These are phyloP conservation scores for Parapsyche elsis DNA, from an alignment of 1,140 invertebrate species.

Conservation along the genomic window DNA sequence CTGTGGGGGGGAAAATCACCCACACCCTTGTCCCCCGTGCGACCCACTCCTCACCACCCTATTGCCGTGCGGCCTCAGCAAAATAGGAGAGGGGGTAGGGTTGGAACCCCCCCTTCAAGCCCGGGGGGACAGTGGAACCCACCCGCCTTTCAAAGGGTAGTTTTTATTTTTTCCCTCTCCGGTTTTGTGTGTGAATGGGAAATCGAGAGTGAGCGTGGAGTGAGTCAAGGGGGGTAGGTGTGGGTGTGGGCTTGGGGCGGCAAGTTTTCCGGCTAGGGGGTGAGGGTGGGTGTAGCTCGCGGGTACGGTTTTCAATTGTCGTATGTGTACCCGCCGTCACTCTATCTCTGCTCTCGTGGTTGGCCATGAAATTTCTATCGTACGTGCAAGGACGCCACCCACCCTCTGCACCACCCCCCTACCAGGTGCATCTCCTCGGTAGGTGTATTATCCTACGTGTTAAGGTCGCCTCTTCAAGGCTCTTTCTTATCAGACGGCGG, in stretches of 20 bases:
- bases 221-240: background rate
- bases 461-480: too few species aligned
- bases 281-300: constrained; percentile 13
- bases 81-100: constrained; percentile 8
- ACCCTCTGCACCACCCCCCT: background rate
- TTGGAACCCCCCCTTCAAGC: constrained; percentile 46
- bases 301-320: constrained; percentile 8
- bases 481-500: too few species aligned
- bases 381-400: constrained; percentile 15
- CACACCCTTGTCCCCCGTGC: constrained; percentile 63
- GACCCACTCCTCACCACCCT: constrained; percentile 66
- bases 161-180: constrained; percentile 57
- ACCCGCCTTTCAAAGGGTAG: constrained; percentile 65
- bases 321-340: background rate
- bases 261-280: constrained; percentile 12
- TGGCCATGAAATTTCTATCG: constrained; percentile 22
- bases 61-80: constrained; percentile 61
- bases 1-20: constrained; percentile 56
- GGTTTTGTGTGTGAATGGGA: constrained; percentile 55
- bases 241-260: background rate
- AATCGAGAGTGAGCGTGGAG: constrained; percentile 41
- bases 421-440: background rate
- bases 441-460: background rate
- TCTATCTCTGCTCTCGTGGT: background rate
- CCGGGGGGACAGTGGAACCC: constrained; percentile 56